Evolutionary conservation across 2,113 vertebrate species (phyloP), one percentile per base, ranked within the genome.

Genomic region (Drymodes brunneopygia): DNA sequence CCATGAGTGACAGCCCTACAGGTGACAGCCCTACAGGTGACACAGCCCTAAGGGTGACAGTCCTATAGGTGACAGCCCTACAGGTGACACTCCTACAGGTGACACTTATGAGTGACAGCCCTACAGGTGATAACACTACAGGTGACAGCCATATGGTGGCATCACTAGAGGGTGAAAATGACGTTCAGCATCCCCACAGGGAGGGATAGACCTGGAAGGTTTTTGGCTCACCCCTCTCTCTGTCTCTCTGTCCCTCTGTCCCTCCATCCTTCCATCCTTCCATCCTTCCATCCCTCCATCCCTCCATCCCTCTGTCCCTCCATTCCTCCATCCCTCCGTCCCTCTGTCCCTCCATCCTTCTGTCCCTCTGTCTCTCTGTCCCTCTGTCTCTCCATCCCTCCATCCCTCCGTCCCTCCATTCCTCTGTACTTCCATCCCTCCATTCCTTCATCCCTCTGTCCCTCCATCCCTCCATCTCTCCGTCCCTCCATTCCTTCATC

Each of bases 11-110:
- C 9, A 91, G 38, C 27, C 42, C 28, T 40, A 21, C 1, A 4
- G 7, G 35, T 33, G 21, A 38, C 27, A 29, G 0, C 1, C 5
- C 15, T 10, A 19, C 2, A 9, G 11, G 50, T 18, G 50, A 73
- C 10, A 56, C 1, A 27, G 1, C 1, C 9, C 8, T 1, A 25
- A 0, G 3, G 6, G 12, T 62, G 22, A 29, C 15, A 33, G 0
- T 4, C 28, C 29, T 10, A 8, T 2, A 10, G 23, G 1, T 44
- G 60, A 19, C n/a, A 82, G 8, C 1, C 10, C 9, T 12, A 17
- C 0, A 5, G 21, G 21, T 70, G 35, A 70, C 11, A 53, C 3
- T 2, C 21, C 21, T 11, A 15, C 6, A 4, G 17, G 17, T 56
- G 54, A 61, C 27, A 10, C 7, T 17, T 7, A 31, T 4, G 2